Evolutionary conservation across 1,140 invertebrate genomes (phyloP).

Genomic region (Uloborus diversus): DNA sequence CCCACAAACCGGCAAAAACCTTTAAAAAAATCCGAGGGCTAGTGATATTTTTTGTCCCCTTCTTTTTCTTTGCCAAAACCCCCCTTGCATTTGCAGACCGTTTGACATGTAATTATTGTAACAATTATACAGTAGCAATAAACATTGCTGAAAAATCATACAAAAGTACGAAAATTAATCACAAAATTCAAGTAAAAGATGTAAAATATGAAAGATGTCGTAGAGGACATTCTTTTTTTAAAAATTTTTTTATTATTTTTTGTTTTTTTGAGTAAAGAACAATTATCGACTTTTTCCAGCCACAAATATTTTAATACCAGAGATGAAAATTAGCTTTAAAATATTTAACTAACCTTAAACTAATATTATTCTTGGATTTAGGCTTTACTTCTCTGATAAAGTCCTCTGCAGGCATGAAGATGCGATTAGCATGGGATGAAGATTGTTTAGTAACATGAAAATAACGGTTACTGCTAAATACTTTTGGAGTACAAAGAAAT

Average conservation of each 20-base stretch:
- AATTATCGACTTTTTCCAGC: neutral
- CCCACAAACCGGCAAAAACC: no score
- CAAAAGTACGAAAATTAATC: no score
- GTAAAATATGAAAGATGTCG: neutral
- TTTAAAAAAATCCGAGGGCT: no score
- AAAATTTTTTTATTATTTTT: neutral
- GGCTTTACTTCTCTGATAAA: slow-evolving; percentile 32
- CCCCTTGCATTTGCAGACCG: no score
- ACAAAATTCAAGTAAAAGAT: neutral
- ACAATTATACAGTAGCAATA: no score
- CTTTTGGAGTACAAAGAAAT: no score
- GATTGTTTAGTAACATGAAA: neutral
- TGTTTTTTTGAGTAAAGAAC: neutral
- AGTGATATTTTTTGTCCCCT: no score
- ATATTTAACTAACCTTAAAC: slow-evolving; percentile 18
- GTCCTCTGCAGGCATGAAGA: slow-evolving; percentile 50
- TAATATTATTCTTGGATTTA: slow-evolving; percentile 19
- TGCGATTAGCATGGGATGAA: slow-evolving; percentile 27
- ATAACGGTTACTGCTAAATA: neutral
- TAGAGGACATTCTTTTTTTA: neutral
- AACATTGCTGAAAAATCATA: no score
- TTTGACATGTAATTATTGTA: no score
- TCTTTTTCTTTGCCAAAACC: no score
- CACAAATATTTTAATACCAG: no score
- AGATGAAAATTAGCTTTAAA: neutral